A percentile compares a stretch with the other conserved stretches of the same genome.
Conservation (phyloP, 2,113 vertebrate species). For the Catharus minimus region DNA sequence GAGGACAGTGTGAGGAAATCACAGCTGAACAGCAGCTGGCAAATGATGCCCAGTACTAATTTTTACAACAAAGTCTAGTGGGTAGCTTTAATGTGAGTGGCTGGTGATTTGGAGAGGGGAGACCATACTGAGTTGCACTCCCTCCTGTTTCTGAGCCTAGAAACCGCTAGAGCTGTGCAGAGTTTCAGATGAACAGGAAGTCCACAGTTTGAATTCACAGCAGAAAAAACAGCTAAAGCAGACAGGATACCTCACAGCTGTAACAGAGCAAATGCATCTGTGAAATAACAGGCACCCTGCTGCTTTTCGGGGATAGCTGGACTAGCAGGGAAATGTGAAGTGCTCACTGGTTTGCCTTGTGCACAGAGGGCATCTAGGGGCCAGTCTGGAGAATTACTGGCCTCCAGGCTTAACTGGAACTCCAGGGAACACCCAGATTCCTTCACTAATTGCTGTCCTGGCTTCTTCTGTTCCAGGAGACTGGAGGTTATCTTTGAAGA, state of each 20-base stretch:
- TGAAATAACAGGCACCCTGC: not conserved
- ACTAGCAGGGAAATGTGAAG: not conserved
- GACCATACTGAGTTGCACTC: not conserved
- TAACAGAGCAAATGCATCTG: not conserved
- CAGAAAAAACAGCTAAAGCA: not conserved
- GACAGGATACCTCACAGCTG: not conserved
- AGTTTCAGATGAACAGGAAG: not conserved
- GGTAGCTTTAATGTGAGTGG: not conserved
- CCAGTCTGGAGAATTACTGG: not conserved
- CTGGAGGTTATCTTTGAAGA: not conserved
- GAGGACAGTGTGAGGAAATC: not conserved
- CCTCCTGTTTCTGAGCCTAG: not conserved
- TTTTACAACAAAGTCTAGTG: not conserved
- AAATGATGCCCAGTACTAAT: not conserved
- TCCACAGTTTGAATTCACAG: not conserved
- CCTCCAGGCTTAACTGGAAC: not conserved
- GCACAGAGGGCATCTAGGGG: conserved; percentile 40
- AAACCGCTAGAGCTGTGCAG: not conserved
- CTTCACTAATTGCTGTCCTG: not conserved
- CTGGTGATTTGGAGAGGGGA: not conserved
- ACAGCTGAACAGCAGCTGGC: conserved; percentile 27
- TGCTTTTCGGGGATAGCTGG: not conserved
- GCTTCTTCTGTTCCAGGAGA: not conserved
- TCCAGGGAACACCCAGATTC: not conserved
- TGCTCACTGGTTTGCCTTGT: not conserved